Evolutionary conservation across 1,140 invertebrate species (phyloP).

Genomic region (Atta cephalotes): DNA sequence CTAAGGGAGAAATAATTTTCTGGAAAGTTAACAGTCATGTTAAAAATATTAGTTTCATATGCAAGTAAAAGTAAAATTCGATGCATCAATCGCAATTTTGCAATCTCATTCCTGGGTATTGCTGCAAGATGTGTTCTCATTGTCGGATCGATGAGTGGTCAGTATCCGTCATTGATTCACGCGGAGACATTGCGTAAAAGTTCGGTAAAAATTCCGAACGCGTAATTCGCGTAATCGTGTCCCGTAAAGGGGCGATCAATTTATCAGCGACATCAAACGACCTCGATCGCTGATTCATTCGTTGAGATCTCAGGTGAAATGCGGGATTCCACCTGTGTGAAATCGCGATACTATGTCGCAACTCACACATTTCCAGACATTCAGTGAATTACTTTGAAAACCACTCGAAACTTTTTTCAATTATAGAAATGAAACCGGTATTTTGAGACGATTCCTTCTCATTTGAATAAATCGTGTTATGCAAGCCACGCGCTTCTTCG

Average conservation of each 20-base stretch:
- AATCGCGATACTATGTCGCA: neutral
- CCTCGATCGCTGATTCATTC: constrained; percentile 64
- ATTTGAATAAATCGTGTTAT: constrained; percentile 48
- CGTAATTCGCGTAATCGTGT: constrained; percentile 50
- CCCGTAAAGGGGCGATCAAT: constrained; percentile 55
- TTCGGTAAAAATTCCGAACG: constrained; percentile 57
- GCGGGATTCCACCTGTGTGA: neutral
- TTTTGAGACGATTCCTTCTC: neutral
- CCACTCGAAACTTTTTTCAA: neutral
- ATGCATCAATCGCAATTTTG: constrained; percentile 1
- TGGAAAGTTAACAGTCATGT: neutral
- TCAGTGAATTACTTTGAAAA: constrained; percentile 8
- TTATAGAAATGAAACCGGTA: constrained; percentile 43
- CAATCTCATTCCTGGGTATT: neutral
- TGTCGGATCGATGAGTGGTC: neutral
- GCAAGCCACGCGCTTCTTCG: constrained; percentile 18
- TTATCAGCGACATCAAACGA: constrained; percentile 3
- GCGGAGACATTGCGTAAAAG: constrained; percentile 66
- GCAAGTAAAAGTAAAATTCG: constrained; percentile 12
- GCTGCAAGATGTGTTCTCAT: constrained; percentile 5
- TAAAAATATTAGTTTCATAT: neutral
- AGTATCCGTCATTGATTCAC: constrained; percentile 73
- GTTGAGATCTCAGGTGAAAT: constrained; percentile 34
- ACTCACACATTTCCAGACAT: neutral
- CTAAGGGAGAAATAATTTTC: neutral